Evolutionary conservation across 2,888 invertebrate genomes (phyloP).

Genomic region (Caenorhabditis imperialis): DNA sequence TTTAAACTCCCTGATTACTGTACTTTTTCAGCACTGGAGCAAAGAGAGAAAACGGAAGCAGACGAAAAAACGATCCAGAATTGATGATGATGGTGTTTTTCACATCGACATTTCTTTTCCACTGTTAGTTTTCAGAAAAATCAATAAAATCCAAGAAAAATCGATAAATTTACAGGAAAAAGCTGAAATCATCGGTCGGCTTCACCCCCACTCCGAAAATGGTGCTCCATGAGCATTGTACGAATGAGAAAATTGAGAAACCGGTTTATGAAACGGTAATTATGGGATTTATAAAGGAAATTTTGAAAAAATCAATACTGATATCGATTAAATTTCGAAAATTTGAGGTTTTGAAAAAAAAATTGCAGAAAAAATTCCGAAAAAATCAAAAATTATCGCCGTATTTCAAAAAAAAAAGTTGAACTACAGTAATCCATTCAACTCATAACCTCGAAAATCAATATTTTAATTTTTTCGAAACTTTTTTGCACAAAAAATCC

Average conservation of each 20-base stretch:
- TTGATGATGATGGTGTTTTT: slow-evolving; percentile 55
- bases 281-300: slow-evolving; percentile 10
- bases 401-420: too few relatives aligned
- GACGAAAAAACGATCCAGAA: slow-evolving; percentile 51
- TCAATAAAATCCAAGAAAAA: neutral
- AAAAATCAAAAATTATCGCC: too few relatives aligned
- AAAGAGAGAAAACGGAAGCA: slow-evolving; percentile 49
- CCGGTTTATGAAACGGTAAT: slow-evolving; percentile 66
- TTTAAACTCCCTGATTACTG: neutral
- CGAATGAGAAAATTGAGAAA: slow-evolving; percentile 48
- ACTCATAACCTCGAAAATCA: too few relatives aligned
- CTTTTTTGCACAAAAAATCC: too few relatives aligned
- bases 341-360: too few relatives aligned
- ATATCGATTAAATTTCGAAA: too few relatives aligned
- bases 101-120: slow-evolving; percentile 70
- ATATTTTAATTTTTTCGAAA: too few relatives aligned
- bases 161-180: slow-evolving; percentile 42
- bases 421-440: too few relatives aligned
- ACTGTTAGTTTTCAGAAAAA: slow-evolving; percentile 38
- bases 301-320: neutral
- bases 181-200: slow-evolving; percentile 52
- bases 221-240: slow-evolving; percentile 67
- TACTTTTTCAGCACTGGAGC: slow-evolving; percentile 32
- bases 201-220: slow-evolving; percentile 68
- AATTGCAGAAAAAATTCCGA: too few relatives aligned